phyloP scores from a whole-genome alignment of 2,113 vertebrate species.

The Tachuris rubrigastra region DNA sequence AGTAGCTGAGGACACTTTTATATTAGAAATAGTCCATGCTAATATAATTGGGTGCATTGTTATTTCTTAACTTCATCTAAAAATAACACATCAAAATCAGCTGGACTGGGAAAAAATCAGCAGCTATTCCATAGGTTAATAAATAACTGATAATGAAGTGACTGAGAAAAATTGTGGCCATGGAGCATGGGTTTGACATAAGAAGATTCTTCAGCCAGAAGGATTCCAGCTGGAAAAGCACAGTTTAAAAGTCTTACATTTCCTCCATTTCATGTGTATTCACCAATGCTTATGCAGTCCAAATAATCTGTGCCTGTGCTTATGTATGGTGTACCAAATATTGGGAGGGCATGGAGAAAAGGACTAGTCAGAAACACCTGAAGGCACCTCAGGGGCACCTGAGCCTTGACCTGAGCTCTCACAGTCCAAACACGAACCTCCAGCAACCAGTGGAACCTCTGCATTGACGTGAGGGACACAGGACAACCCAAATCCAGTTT shows the following conservation, averaged over 20 bases:
- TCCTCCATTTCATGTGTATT: neutral
- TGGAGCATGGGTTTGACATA: neutral
- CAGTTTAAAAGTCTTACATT: neutral
- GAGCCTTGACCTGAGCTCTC: neutral
- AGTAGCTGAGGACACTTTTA: neutral
- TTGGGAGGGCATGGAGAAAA: neutral
- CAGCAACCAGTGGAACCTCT: neutral
- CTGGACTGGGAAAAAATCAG: neutral
- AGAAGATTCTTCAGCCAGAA: neutral
- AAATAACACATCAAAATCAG: neutral
- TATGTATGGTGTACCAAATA: accelerated
- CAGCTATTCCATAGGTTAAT: neutral
- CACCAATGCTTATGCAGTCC: neutral
- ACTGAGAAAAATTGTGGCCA: neutral
- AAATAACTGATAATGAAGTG: neutral
- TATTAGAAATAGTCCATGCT: neutral
- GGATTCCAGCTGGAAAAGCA: neutral
- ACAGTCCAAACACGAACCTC: neutral
- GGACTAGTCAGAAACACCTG: neutral
- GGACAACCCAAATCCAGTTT: accelerated
- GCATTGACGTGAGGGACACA: neutral
- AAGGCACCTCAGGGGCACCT: neutral
- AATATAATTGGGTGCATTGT: neutral
- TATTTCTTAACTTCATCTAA: neutral
- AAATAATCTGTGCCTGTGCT: neutral